Base-by-base conservation (phyloP, 2,113 vertebrate species). In the Dascyllus trimaculatus region DNA sequence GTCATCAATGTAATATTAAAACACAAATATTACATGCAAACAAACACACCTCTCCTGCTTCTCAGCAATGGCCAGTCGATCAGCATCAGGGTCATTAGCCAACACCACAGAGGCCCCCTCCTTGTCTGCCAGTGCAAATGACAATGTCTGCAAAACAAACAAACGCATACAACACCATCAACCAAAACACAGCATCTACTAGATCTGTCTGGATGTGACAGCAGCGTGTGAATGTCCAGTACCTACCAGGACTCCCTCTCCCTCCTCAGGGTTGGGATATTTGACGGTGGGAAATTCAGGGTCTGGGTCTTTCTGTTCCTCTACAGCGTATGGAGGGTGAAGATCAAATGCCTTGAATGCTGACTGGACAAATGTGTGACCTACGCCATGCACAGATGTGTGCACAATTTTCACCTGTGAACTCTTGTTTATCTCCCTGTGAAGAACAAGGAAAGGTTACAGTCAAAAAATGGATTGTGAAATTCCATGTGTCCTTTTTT, bases 241-340 rank as follows among this genome's bases (percentile, higher is more conserved):
- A 35, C 85, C 90, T 95, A 99, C 98, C 96, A 99, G 91, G 67
- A 99, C 98, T 73, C 96, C 97, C 88, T 98, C 94, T 60, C 98
- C 98, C 91, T 99, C 98, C 92, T 99, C 98, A 1, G 98, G 98
- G 85, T 99, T 99, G 1, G 98, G 98, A 84, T 98, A 99, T 85
- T 96, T 97, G 72, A 99, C 96, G 0, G 98, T 99, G 22, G 97
- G 96, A 85, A 99, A 99, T 78, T 99, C 97, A 0, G 98, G 98
- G 75, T 99, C 95, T 0, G 98, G 97, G 52, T 97, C 96, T 84
- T 97, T 98, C 93, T 99, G 98, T 70, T 99, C 95, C 8, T 95
- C 92, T 5, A 99, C 98, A 0, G 98, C 95, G n/a, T 95, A 95
- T 0, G 98, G 98, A 64, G 96, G 95, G n/a, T 26, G 91, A n/a